Evolutionary conservation across 2,888 invertebrate species (phyloP).

Genomic region (Rhagonycha fulva): DNA sequence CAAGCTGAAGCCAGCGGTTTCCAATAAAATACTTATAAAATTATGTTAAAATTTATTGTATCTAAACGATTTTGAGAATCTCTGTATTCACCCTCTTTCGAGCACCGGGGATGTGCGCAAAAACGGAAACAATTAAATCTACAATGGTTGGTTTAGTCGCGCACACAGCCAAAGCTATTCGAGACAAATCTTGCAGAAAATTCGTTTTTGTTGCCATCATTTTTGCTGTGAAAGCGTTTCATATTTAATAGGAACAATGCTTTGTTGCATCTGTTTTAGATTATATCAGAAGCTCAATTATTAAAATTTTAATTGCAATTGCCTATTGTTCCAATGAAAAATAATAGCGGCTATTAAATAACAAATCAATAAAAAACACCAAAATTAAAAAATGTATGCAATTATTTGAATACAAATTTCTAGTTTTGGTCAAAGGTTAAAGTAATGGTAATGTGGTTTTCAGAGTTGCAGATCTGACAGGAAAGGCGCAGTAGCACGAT

Average conservation of each 20-base stretch:
- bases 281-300: constrained; percentile 14
- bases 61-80: constrained; percentile 40
- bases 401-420: neutral
- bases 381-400: neutral
- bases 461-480: constrained; percentile 8
- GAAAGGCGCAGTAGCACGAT: constrained; percentile 21
- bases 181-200: constrained; percentile 57
- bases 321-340: neutral
- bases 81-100: constrained; percentile 48
- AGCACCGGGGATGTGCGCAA: constrained; percentile 51
- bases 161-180: constrained; percentile 53
- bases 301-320: constrained; percentile 12
- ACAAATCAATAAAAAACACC: neutral
- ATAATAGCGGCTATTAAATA: neutral
- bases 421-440: constrained; percentile 11
- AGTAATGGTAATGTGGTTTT: constrained; percentile 14
- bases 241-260: constrained; percentile 53
- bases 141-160: constrained; percentile 57
- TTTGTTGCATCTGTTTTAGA: constrained; percentile 35
- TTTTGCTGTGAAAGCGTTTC: constrained; percentile 52
- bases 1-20: constrained; percentile 19
- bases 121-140: constrained; percentile 59
- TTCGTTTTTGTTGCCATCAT: constrained; percentile 54
- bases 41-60: constrained; percentile 14
- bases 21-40: constrained; percentile 10